Conservation (phyloP, 2,797 vertebrate species). For the Octomys mimax region DNA sequence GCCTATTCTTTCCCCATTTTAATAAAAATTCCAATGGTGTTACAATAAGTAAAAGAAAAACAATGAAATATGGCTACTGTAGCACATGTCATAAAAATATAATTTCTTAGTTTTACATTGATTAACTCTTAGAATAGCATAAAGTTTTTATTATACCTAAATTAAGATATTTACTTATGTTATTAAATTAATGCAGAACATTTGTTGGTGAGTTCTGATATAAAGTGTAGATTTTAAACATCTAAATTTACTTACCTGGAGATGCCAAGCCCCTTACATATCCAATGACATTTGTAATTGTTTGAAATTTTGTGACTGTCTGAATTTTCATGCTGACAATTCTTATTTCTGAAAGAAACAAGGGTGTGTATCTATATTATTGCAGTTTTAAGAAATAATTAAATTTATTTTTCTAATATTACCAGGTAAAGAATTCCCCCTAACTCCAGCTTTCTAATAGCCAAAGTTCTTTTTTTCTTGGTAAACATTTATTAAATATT, state of each 20-base stretch:
- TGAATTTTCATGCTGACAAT: slow-evolving; percentile 91
- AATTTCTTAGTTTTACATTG: background rate
- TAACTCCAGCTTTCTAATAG: background rate
- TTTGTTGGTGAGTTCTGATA: background rate
- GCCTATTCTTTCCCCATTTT: background rate
- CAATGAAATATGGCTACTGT: background rate
- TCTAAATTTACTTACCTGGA: slow-evolving; percentile 91
- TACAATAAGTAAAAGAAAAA: background rate
- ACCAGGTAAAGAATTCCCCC: background rate
- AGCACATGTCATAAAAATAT: background rate
- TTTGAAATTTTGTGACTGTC: slow-evolving; percentile 91
- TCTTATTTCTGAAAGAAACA: slow-evolving; percentile 87
- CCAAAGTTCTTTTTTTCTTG: background rate
- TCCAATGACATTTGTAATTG: slow-evolving; percentile 94
- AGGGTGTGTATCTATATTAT: background rate
- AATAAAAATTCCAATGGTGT: background rate
- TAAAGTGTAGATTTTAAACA: background rate
- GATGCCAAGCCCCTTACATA: slow-evolving; percentile 93
- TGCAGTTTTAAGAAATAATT: background rate
- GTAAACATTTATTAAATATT: background rate
- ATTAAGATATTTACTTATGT: background rate
- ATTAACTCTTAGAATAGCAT: background rate
- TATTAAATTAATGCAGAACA: background rate
- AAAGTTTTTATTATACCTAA: background rate
- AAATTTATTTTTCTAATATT: background rate